A percentile compares a stretch with the other conserved stretches of the same genome.
phyloP scores from a whole-genome alignment of 2,888 invertebrate species.

The Keiferia lycopersicella region DNA sequence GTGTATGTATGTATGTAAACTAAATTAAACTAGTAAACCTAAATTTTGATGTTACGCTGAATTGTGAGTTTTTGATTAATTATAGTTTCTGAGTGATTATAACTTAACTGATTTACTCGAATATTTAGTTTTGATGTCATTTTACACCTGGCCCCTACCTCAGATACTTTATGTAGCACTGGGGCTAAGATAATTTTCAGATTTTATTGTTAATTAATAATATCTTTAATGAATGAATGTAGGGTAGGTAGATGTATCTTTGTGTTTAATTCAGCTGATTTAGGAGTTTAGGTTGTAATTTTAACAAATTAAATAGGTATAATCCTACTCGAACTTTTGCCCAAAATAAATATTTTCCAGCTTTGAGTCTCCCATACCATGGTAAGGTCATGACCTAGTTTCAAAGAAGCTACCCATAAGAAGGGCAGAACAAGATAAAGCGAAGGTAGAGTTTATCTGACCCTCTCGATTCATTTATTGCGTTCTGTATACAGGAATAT shows the following conservation, averaged over 20 bases:
- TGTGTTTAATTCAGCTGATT: no score
- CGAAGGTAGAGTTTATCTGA: not conserved
- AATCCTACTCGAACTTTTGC: no score
- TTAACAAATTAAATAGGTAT: not conserved
- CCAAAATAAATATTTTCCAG: not conserved
- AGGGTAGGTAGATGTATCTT: not conserved
- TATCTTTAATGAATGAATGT: not conserved
- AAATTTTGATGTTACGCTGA: no score
- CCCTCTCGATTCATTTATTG: not conserved
- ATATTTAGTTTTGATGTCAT: no score
- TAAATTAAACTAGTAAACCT: no score
- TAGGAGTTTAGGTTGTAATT: not conserved
- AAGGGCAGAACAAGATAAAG: not conserved
- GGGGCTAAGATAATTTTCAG: not conserved
- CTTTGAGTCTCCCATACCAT: not conserved
- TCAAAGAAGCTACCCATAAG: not conserved
- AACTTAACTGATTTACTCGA: no score
- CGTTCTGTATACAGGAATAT: not conserved
- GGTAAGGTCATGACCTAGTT: not conserved
- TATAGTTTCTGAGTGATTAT: no score
- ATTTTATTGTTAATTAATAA: constrained; percentile 8
- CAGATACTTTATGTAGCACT: no score
- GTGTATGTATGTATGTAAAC: no score
- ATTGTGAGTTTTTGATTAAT: no score
- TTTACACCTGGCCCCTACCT: not conserved